Evolutionary conservation across 2,888 invertebrate species (phyloP).

Genomic region (Eucriotettix oculatus): DNA sequence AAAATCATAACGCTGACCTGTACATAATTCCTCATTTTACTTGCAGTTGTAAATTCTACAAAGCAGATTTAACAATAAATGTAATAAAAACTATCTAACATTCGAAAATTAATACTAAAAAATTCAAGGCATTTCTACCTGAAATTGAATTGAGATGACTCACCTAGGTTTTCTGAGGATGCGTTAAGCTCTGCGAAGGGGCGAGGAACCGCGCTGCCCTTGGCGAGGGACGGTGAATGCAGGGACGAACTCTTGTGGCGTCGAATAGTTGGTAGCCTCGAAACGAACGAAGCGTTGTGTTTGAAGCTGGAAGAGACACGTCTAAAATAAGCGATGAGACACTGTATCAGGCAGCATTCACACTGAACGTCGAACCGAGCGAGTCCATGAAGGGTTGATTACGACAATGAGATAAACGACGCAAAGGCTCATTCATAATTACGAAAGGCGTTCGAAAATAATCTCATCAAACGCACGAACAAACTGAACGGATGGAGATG

Average conservation of each 20-base stretch:
- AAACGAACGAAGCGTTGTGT: slow-evolving; percentile 86
- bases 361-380: neutral
- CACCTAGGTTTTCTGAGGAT: slow-evolving; percentile 60
- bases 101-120: no score
- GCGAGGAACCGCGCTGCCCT: slow-evolving; percentile 23
- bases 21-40: no score
- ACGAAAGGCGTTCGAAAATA: no score
- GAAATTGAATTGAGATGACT: slow-evolving; percentile 7
- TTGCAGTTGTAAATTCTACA: no score
- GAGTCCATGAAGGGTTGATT: neutral
- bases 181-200: slow-evolving; percentile 56
- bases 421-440: neutral
- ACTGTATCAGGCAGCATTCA: neutral
- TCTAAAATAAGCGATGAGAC: slow-evolving; percentile 24
- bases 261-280: slow-evolving; percentile 73
- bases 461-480: no score
- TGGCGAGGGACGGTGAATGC: slow-evolving; percentile 52
- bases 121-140: no score
- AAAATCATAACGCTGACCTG: no score
- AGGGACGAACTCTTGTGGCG: slow-evolving; percentile 63
- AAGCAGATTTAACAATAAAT: no score
- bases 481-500: no score
- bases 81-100: no score
- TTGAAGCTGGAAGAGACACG: slow-evolving; percentile 72
- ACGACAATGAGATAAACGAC: neutral